These are phyloP conservation scores for Copidosoma floridanum DNA, from an alignment of 1,140 invertebrate species.

Conservation along the genomic window DNA sequence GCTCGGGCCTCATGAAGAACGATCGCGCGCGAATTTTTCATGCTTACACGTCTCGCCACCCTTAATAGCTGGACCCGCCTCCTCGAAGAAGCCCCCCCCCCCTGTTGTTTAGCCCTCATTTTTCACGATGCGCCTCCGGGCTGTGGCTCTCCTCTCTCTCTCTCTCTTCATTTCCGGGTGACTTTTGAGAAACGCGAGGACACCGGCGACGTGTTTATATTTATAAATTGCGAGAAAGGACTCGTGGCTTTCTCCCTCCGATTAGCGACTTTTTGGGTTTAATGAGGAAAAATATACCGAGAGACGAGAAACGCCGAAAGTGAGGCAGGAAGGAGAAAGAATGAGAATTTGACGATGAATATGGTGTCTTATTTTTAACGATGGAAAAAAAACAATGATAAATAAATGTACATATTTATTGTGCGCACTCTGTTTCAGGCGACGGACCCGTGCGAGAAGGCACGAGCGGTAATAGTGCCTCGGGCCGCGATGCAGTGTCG, in stretches of 20 bases:
- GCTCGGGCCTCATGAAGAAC: constrained; percentile 12
- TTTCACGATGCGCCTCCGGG: not conserved
- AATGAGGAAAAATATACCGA: too few relatives aligned
- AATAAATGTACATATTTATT: too few relatives aligned
- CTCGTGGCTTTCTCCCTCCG: constrained; percentile 5
- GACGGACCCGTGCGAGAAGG: constrained; percentile 65
- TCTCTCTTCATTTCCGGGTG: not conserved
- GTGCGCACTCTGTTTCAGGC: constrained; percentile 46
- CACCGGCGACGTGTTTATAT: constrained; percentile 8
- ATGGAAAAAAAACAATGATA: too few relatives aligned
- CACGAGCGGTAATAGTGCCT: constrained; percentile 66
- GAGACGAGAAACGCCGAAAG: not conserved
- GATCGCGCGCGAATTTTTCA: constrained; percentile 18
- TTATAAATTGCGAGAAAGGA: constrained; percentile 14
- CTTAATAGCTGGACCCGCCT: not conserved
- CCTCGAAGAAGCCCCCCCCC: not conserved
- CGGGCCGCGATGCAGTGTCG: constrained; percentile 65
- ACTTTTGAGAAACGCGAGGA: not conserved
- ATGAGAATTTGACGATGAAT: too few relatives aligned
- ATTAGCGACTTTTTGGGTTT: constrained; percentile 3
- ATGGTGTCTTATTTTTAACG: too few relatives aligned
- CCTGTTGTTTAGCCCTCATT: constrained; percentile 11
- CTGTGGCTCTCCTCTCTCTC: not conserved
- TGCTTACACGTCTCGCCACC: not conserved
- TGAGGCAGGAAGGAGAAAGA: constrained; percentile 6